phyloP scores from a whole-genome alignment of 2,888 invertebrate genomes.

The Hirtodrosophila trivittata region DNA sequence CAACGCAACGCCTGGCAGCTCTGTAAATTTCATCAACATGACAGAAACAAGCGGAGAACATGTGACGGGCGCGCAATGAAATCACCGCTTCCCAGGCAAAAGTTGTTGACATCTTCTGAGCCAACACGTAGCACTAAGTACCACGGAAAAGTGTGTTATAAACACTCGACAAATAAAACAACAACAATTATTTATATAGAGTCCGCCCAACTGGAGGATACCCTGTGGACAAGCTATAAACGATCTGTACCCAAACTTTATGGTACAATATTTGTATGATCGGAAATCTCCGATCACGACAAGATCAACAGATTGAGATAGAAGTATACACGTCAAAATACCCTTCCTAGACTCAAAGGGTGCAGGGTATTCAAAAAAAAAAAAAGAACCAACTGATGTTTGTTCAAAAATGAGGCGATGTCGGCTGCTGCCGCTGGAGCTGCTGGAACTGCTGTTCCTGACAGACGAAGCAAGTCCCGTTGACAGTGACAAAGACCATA shows the following conservation, averaged over 20 bases:
- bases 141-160: slow-evolving; percentile 51
- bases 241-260: not conserved
- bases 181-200: slow-evolving; percentile 17
- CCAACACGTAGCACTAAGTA: slow-evolving; percentile 66
- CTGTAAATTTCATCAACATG: slow-evolving; percentile 57
- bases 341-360: too few species aligned
- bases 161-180: slow-evolving; percentile 46
- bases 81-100: slow-evolving; percentile 39
- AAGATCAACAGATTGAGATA: too few species aligned
- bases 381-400: slow-evolving; percentile 35
- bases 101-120: slow-evolving; percentile 74
- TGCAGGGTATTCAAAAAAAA: too few species aligned
- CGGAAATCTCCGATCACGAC: too few species aligned
- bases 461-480: slow-evolving; percentile 64
- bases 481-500: slow-evolving; percentile 73
- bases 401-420: slow-evolving; percentile 45
- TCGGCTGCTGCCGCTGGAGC: slow-evolving; percentile 27
- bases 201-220: not conserved
- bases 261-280: too few species aligned
- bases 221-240: not conserved
- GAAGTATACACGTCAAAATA: too few species aligned
- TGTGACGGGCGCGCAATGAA: slow-evolving; percentile 8
- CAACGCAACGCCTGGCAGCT: slow-evolving; percentile 24
- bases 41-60: slow-evolving; percentile 47
- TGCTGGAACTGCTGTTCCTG: slow-evolving; percentile 39